These are phyloP conservation scores for Redunca redunca DNA, from an alignment of 2,113 vertebrate species.

Conservation along the genomic window DNA sequence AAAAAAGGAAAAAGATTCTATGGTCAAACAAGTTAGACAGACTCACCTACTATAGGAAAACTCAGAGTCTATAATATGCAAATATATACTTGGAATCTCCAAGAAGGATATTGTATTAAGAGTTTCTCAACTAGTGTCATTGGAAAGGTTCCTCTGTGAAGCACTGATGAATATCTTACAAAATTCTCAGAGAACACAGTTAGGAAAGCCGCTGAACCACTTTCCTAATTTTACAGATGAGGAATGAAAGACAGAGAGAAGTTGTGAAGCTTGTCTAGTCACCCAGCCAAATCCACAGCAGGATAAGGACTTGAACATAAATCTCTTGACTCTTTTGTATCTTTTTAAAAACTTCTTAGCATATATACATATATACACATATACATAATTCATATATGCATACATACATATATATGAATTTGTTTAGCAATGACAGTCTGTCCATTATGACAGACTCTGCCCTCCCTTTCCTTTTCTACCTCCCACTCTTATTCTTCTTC, in stretches of 20 bases:
- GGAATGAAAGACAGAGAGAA: neutral
- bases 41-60: neutral
- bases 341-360: neutral
- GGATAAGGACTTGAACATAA: neutral
- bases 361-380: neutral
- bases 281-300: neutral
- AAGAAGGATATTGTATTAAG: neutral
- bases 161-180: neutral
- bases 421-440: neutral
- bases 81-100: neutral
- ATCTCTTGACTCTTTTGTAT: neutral
- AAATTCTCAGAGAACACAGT: neutral
- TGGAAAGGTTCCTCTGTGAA: neutral
- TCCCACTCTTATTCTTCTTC: neutral
- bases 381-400: neutral
- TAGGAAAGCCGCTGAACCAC: neutral
- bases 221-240: neutral
- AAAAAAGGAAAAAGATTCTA: neutral
- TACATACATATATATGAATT: neutral
- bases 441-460: neutral
- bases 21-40: neutral
- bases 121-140: neutral
- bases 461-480: neutral
- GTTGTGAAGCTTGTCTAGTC: neutral
- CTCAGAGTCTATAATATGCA: neutral